Conservation (phyloP, 2,888 invertebrate genomes). For the Therioaphis trifolii region DNA sequence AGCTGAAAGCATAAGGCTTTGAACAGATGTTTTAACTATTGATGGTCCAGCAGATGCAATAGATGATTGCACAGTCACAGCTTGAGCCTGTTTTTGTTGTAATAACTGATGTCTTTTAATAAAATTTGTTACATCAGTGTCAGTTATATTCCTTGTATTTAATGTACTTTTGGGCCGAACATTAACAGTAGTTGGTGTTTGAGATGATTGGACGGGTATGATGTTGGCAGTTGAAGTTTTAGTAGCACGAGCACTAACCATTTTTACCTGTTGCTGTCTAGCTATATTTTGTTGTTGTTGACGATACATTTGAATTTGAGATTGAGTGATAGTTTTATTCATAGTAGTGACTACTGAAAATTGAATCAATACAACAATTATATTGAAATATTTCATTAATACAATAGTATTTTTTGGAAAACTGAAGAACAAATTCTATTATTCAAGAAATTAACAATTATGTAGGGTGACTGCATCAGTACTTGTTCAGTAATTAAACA, state of each 20-base stretch:
- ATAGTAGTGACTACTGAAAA: conserved; percentile 68
- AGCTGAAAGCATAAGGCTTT: conserved; percentile 65
- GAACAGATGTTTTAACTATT: conserved; percentile 54
- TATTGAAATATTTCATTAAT: too few relatives aligned
- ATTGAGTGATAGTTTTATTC: conserved; percentile 72
- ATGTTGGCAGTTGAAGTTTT: conserved; percentile 49
- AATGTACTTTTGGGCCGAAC: conserved; percentile 67
- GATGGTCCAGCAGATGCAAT: conserved; percentile 62
- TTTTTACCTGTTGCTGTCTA: conserved; percentile 62
- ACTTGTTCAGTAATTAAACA: too few relatives aligned
- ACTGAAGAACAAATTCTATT: too few relatives aligned
- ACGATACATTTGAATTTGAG: conserved; percentile 75
- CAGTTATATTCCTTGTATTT: conserved; percentile 71
- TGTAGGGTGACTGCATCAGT: too few relatives aligned
- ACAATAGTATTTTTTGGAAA: too few relatives aligned
- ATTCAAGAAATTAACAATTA: too few relatives aligned
- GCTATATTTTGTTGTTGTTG: conserved; percentile 71
- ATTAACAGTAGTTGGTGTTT: conserved; percentile 60
- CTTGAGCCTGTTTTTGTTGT: conserved; percentile 64
- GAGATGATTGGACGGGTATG: conserved; percentile 57
- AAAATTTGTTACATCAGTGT: conserved; percentile 74
- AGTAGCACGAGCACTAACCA: conserved; percentile 55
- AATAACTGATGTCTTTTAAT: conserved; percentile 71
- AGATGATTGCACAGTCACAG: conserved; percentile 58
- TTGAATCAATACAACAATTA: not conserved